These are phyloP conservation scores for Silurus aristotelis DNA, from an alignment of 2,797 vertebrate species.

Conservation along the genomic window DNA sequence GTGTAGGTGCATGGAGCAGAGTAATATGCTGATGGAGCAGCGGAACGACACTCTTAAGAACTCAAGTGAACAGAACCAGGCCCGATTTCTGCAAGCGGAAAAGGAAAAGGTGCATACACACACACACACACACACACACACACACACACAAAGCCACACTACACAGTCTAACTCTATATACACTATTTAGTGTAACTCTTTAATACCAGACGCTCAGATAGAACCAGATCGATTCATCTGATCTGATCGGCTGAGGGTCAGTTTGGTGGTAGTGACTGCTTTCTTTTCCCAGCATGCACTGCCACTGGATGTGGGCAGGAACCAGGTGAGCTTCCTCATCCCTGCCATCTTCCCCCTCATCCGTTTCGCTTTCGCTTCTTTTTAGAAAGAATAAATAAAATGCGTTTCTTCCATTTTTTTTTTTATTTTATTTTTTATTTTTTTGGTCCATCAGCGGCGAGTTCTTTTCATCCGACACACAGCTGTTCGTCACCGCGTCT, in stretches of 20 bases:
- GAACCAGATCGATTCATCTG: not conserved
- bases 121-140: not conserved
- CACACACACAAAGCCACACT: not conserved
- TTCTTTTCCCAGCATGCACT: conserved; percentile 81
- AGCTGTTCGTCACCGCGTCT: not conserved
- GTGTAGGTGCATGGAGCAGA: conserved; percentile 89
- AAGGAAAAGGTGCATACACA: conserved; percentile 88
- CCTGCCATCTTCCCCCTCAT: not conserved
- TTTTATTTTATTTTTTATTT: not conserved
- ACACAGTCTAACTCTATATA: not conserved
- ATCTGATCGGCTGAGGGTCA: conserved; percentile 57
- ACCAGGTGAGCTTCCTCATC: conserved; percentile 80
- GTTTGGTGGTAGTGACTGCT: conserved; percentile 75
- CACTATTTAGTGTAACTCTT: not conserved
- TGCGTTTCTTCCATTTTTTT: not conserved
- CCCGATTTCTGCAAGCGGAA: conserved; percentile 87
- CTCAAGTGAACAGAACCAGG: conserved; percentile 86
- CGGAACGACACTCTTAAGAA: conserved; percentile 89
- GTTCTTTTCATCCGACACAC: not conserved
- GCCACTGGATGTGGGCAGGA: conserved; percentile 79
- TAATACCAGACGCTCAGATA: not conserved
- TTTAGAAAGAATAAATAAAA: not conserved
- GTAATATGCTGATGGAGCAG: conserved; percentile 88
- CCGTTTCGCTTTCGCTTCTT: not conserved
- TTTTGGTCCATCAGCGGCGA: conserved; percentile 3